These are phyloP conservation scores for Apis laboriosa DNA, from an alignment of 1,140 invertebrate genomes.

Conservation along the genomic window DNA sequence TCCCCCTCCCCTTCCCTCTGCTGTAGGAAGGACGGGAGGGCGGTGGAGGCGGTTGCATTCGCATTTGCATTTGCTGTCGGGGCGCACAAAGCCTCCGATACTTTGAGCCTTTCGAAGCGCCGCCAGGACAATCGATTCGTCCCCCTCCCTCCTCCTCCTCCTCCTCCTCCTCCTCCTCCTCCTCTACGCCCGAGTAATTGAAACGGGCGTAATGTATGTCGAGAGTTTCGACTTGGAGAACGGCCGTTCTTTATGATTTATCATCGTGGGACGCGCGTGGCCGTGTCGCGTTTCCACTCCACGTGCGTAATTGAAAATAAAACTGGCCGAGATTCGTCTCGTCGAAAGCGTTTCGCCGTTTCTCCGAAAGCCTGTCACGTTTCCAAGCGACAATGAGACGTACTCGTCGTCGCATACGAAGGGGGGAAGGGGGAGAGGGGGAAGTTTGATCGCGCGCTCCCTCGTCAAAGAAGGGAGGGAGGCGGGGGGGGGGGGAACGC, in stretches of 20 bases:
- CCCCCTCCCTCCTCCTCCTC: no score
- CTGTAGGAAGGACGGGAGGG: no score
- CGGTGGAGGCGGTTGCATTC: no score
- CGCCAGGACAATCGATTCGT: conserved; percentile 34
- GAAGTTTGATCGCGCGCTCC: neutral
- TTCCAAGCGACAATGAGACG: neutral
- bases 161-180: neutral
- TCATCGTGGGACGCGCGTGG: conserved; percentile 3
- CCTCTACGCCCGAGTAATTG: conserved; percentile 28
- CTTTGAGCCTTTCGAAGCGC: conserved; percentile 35
- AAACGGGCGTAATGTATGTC: conserved; percentile 37
- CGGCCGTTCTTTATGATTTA: conserved; percentile 19
- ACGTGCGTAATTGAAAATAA: conserved; percentile 31
- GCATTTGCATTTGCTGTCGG: conserved; percentile 43
- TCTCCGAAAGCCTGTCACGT: neutral
- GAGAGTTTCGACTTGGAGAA: conserved; percentile 28
- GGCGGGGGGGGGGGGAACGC: neutral
- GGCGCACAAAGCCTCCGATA: conserved; percentile 33
- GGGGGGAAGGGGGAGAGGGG: neutral
- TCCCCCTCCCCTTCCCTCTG: neutral
- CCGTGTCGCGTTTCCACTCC: conserved; percentile 7
- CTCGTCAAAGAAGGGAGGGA: neutral
- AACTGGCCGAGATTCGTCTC: conserved; percentile 4
- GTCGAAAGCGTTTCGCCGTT: neutral
- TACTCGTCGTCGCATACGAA: neutral